Base-by-base conservation (phyloP, 2,888 invertebrate species). In the Drosophila yooni region DNA sequence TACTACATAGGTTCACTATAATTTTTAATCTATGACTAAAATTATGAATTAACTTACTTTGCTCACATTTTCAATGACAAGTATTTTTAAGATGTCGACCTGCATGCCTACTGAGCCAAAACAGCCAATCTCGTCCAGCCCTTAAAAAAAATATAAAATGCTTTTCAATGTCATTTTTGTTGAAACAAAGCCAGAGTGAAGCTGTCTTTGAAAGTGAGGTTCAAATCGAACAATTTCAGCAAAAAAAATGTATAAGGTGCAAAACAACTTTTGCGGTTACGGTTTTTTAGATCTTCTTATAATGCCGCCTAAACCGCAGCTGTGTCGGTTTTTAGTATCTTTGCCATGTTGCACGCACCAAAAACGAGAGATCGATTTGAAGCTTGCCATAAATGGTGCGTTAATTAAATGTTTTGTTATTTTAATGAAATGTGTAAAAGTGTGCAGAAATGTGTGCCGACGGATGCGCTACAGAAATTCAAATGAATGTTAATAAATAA, bases 241-340 rank as follows among this genome's bases (percentile, higher is more conserved):
- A 56, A 15, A 66, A 73, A 78, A 76, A 73, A 67, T 64, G 33
- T 52, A 60, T 46, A 74, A 75, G 62, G 76, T 68, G 60, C 77
- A 70, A 70, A 68, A 74, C 77, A 71, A 70, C 67, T 66, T 74
- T 86, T 90, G 90, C 76, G 90, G 87, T 89, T 86, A 60, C 52
- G 53, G 52, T 62, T 69, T 63, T 73, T 69, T 65, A 33, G 10
- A 59, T 48, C 40, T 63, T 27, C 11, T 31, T 69, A 69, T 57
- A 83, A 69, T 79, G 46, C 67, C 27, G 73, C 64, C 64, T 34
- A 70, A 86, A 74, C 86, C 86, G 64, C 89, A 88, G 65, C 76
- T 76, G 72, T 71, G 66, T 76, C 75, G 62, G 52, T 11, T 43
- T 74, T 68, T 43, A 38, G 7, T 34, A 10, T 51, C 3, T n/a